Base-by-base conservation (phyloP, 2,113 vertebrate genomes). In the Rhynchomys soricoides region DNA sequence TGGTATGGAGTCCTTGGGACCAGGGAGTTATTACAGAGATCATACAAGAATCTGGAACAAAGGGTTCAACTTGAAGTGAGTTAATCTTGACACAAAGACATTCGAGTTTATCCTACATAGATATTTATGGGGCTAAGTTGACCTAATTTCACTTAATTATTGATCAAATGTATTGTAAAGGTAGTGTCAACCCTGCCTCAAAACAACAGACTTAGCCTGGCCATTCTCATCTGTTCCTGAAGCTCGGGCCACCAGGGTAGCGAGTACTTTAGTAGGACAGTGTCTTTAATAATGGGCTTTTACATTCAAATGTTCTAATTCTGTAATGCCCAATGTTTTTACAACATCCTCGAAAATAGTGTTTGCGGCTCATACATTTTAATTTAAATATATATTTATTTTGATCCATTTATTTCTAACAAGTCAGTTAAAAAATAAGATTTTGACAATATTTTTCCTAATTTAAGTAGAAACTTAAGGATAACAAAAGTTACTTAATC, bases 1-100 rank as follows among this genome's bases (percentile, higher is more conserved):
- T 99, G 99, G 99, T 99, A 99, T 82, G 99, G 99, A 29, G 99
- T 99, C 85, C 98, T 99, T 97, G 99, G 99, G 82, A 99, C 99
- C 0, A 99, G 99, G 97, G 99, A 99, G 97, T 98, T 99, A 24
- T 98, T 99, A 85, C 99, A 99, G 98, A 99, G 99, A 96, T 99
- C 99, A 0, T 99, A 99, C 94, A 99, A 99, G 98, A 99, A 99
- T 96, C 98, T 99, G 97, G 99, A 99, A 98, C 99, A 99, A 98
- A 99, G 99, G 93, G 99, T 99, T 96, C 99, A 99, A 95, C 99
- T 99, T 17, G 99, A 99, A 99, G 99, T 99, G 98, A 98, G 98
- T 95, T 45, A 16, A 77, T 95, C 73, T 34, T 89, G 10, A 95
- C 66, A 12, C 94, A 71, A 87, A 92, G 57, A 75, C 13, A n/a